Evolutionary conservation across 2,113 vertebrate species (phyloP).

Genomic region (Lepus americanus): DNA sequence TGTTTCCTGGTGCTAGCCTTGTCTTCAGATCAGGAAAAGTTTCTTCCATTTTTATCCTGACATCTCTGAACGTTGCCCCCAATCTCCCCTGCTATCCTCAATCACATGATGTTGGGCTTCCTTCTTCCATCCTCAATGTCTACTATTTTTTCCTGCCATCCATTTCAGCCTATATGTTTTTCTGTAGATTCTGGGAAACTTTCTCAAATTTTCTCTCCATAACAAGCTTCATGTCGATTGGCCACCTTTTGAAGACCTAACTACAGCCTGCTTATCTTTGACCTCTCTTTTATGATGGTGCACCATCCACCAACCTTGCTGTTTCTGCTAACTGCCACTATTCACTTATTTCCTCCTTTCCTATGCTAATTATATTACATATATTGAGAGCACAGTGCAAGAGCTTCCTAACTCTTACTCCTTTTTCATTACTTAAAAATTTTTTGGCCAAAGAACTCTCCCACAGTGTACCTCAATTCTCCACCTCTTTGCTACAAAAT

Average conservation of each 20-base stretch:
- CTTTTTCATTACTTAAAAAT: background rate
- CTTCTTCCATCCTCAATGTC: background rate
- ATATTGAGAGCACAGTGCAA: background rate
- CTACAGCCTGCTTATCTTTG: background rate
- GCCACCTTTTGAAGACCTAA: background rate
- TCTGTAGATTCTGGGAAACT: background rate
- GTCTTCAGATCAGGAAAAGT: background rate
- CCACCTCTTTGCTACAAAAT: background rate
- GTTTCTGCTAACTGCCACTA: background rate
- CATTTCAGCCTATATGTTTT: background rate
- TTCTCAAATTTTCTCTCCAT: background rate
- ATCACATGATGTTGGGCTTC: background rate
- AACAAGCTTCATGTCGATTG: background rate
- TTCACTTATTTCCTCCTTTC: background rate
- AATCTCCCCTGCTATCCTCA: background rate
- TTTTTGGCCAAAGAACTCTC: background rate
- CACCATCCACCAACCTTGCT: background rate
- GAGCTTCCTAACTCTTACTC: background rate
- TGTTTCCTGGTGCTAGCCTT: background rate
- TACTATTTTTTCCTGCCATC: background rate
- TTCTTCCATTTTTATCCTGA: background rate
- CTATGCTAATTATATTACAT: background rate
- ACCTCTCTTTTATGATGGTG: background rate
- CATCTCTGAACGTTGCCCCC: background rate
- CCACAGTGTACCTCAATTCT: background rate